Evolutionary conservation across 1,140 invertebrate genomes (phyloP).

Genomic region (Adelges cooleyi): DNA sequence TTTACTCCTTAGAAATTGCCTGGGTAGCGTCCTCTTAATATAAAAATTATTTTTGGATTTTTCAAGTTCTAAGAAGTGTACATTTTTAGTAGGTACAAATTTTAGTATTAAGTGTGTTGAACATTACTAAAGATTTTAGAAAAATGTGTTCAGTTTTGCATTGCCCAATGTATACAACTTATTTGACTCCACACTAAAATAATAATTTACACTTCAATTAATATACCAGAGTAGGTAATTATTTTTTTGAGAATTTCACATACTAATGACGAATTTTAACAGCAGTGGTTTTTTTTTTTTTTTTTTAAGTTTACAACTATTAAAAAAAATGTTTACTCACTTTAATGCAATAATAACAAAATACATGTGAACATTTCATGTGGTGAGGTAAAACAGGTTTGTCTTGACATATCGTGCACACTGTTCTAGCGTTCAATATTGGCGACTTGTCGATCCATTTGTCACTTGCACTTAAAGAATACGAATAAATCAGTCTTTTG

Average conservation of each 20-base stretch:
- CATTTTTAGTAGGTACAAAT: too few relatives aligned
- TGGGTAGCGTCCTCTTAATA: too few relatives aligned
- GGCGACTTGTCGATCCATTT: not conserved
- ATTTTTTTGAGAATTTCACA: not conserved
- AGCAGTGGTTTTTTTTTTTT: too few relatives aligned
- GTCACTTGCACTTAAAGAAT: not conserved
- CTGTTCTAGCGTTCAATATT: conserved; percentile 30
- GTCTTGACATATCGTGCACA: conserved; percentile 36
- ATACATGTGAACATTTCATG: conserved; percentile 35
- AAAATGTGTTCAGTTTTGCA: too few relatives aligned
- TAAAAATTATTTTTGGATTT: too few relatives aligned
- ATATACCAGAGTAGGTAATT: not conserved
- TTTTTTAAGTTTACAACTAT: too few relatives aligned
- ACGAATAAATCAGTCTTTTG: conserved; percentile 3
- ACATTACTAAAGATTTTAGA: too few relatives aligned
- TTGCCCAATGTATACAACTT: too few relatives aligned
- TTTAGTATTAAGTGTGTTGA: too few relatives aligned
- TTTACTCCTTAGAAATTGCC: too few relatives aligned
- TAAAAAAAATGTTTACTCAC: conserved; percentile 32
- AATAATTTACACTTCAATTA: not conserved
- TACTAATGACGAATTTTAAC: not conserved
- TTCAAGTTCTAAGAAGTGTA: too few relatives aligned
- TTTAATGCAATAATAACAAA: conserved; percentile 38
- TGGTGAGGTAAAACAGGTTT: conserved; percentile 36
- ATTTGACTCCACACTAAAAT: too few relatives aligned